Evolutionary conservation across 2,797 vertebrate genomes (phyloP).

Genomic region (Poliocrania exsul): DNA sequence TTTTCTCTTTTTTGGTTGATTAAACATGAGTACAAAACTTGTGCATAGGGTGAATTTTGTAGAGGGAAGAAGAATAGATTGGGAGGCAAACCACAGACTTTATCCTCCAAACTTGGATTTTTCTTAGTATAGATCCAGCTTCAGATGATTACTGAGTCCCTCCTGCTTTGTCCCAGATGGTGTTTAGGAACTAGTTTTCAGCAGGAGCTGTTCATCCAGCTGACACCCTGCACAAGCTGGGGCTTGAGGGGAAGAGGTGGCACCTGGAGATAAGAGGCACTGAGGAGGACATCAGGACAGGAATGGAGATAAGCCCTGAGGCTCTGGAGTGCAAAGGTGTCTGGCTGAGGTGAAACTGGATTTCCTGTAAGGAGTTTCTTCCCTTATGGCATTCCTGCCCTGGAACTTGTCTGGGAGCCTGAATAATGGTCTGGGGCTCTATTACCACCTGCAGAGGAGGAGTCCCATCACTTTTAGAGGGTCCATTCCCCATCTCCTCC

Average conservation of each 20-base stretch:
- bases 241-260: not conserved
- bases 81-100: not conserved
- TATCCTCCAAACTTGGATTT: not conserved
- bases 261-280: not conserved
- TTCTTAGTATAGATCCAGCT: not conserved
- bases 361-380: not conserved
- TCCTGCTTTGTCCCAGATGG: not conserved
- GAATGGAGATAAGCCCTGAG: rapidly evolving
- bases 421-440: not conserved
- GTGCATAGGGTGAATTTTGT: not conserved
- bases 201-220: not conserved
- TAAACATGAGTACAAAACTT: not conserved
- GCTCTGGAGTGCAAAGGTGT: not conserved
- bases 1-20: not conserved
- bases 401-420: not conserved
- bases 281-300: not conserved
- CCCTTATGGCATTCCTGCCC: not conserved
- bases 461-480: not conserved
- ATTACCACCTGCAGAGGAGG: not conserved
- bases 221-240: not conserved
- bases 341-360: not conserved
- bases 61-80: not conserved
- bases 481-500: not conserved
- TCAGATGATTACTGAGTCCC: not conserved
- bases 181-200: not conserved